Percentiles rank a stretch among this genome's conserved stretches.
These are phyloP conservation scores for Pangasianodon gigas DNA, from an alignment of 2,113 vertebrate genomes.

Conservation along the genomic window DNA sequence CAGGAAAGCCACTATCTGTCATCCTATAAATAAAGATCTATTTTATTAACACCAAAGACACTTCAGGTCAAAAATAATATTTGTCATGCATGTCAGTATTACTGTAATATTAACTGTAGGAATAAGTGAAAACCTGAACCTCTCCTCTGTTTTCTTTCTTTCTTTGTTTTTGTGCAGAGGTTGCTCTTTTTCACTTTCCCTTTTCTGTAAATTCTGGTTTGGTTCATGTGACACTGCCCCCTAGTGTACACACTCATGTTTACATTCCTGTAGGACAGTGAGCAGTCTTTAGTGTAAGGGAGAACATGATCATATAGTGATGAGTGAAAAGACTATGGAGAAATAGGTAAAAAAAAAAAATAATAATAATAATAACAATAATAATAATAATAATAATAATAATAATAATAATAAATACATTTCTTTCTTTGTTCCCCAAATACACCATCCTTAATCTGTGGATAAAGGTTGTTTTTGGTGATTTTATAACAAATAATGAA, in stretches of 20 bases:
- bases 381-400: too few species aligned
- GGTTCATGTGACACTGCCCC: not conserved
- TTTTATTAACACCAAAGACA: not conserved
- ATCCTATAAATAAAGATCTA: not conserved
- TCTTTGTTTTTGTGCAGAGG: not conserved
- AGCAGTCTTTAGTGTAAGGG: not conserved
- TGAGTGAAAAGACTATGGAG: not conserved
- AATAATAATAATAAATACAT: too few species aligned
- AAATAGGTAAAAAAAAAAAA: not conserved
- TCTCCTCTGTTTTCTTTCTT: not conserved
- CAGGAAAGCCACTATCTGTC: not conserved
- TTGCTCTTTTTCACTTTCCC: not conserved
- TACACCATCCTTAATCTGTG: too few species aligned
- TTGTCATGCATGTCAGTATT: not conserved
- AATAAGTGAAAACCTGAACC: not conserved
- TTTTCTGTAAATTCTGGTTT: not conserved
- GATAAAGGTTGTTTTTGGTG: too few species aligned
- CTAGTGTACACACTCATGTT: not conserved
- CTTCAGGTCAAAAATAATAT: not conserved
- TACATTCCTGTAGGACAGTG: not conserved
- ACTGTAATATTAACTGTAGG: not conserved
- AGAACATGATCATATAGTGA: too few species aligned
- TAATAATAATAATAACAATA: too few species aligned
- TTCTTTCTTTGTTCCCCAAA: too few species aligned
- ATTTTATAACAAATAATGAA: too few species aligned